Evolutionary conservation across 2,113 vertebrate species (phyloP).

Genomic region (Balaeniceps rex): DNA sequence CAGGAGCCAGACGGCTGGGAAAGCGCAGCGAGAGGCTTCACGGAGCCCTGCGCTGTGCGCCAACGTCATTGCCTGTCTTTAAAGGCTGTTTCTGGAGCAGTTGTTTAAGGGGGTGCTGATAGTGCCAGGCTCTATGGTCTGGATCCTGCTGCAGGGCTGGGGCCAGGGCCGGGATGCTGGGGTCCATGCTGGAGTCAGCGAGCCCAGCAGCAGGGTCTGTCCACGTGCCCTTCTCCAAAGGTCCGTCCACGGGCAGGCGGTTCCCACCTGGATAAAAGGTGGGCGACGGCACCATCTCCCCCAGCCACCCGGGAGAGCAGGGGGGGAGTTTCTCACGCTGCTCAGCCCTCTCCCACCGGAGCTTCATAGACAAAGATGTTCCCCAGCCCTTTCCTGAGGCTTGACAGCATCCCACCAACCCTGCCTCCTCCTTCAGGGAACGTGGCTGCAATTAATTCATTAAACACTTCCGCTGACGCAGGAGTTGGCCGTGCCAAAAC

Average conservation of each 20-base stretch:
- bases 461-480: not conserved
- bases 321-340: not conserved
- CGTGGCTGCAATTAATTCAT: slow-evolving; percentile 25
- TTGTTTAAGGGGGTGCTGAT: not conserved
- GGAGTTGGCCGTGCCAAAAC: not conserved
- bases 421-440: not conserved
- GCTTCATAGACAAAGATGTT: not conserved
- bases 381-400: not conserved
- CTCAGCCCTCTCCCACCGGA: not conserved
- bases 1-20: not conserved
- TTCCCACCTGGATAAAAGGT: not conserved
- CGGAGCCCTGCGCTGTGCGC: fast-evolving
- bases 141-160: fast-evolving
- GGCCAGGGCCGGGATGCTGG: not conserved
- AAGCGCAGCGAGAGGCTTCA: not conserved
- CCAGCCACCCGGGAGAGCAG: not conserved
- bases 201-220: not conserved
- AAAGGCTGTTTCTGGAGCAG: not conserved
- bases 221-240: not conserved
- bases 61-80: fast-evolving
- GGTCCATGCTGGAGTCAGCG: fast-evolving
- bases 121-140: not conserved
- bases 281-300: not conserved
- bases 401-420: not conserved
- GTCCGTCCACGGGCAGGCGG: not conserved